phyloP scores from a whole-genome alignment of 2,797 vertebrate genomes.

The Periparus ater region DNA sequence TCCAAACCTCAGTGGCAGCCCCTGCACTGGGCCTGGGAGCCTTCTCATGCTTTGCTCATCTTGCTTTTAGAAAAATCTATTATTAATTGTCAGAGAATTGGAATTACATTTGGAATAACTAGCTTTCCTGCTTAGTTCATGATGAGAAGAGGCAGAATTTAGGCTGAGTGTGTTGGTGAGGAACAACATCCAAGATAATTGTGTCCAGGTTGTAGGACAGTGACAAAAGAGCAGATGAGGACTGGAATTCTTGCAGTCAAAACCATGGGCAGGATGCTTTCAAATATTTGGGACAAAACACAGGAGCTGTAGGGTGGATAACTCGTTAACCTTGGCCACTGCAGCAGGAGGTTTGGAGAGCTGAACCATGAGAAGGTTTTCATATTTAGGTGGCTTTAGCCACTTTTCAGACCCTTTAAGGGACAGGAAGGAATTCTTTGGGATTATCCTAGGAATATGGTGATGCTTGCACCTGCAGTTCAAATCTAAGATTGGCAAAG shows the following conservation, averaged over 20 bases:
- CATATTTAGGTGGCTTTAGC: neutral
- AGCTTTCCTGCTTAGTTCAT: neutral
- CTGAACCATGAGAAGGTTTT: neutral
- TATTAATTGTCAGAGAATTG: neutral
- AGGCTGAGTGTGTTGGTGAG: neutral
- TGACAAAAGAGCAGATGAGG: neutral
- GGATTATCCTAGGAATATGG: neutral
- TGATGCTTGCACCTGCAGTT: neutral
- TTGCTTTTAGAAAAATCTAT: accelerated
- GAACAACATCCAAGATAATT: neutral
- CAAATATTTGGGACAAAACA: neutral
- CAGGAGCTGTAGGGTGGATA: neutral
- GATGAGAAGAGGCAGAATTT: neutral
- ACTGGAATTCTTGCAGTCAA: neutral
- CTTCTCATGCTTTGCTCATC: neutral
- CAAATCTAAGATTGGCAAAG: neutral
- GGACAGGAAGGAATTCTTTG: neutral
- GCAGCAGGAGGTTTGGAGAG: neutral
- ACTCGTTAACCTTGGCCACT: neutral
- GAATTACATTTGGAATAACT: neutral
- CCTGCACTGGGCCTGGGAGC: neutral
- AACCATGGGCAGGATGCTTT: neutral
- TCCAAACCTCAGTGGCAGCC: neutral
- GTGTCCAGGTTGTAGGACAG: neutral
- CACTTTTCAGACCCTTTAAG: neutral